Evolutionary conservation across 1,140 invertebrate species (phyloP), one percentile per base, ranked within the genome.

Genomic region (Caenorhabditis brenneri): DNA sequence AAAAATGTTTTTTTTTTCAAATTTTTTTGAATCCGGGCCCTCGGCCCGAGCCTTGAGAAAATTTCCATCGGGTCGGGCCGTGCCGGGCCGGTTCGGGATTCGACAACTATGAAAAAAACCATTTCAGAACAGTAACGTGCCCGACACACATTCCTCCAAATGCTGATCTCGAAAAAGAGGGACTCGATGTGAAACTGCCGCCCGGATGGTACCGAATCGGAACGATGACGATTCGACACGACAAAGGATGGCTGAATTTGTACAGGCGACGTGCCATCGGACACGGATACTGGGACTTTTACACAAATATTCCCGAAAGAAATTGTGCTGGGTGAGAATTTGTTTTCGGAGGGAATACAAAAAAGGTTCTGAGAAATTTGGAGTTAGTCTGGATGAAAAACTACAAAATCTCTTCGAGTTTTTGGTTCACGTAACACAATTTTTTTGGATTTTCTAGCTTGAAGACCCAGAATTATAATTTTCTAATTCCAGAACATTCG

Each of bases 261-360:
- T 90, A 91, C 48, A 58, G 89, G 53, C 27, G 89, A 33, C 84
- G 88, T 42, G 89, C 89, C 2, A 87, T 87, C 16, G 89, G 89
- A 33, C 79, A 78, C 29, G 89, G 89, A 15, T 90, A 90, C 55
- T 90, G 89, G 89, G 89, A 90, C 65, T 90, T 90, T 60, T 90
- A 90, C 55, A 90, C 89, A 22, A 89, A 90, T 84, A 87, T 90
- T 84, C 89, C 89, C 2, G 89, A 90, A 65, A 85, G 89, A 51
- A 90, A 88, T 69, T 90, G 89, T 83, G 87, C 89, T 27, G 89
- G 89, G 89, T 90, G 82, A 15, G 69, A 80, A 49, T 29, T 1
- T 1, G 19, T 42, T 22, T 24, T 80, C 31, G 33, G 55, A 0
- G 0, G 22, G n/a, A n/a, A n/a, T n/a, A n/a, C n/a, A n/a, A n/a